Base-by-base conservation (phyloP, 2,888 invertebrate species). In the Synanthedon formicaeformis region DNA sequence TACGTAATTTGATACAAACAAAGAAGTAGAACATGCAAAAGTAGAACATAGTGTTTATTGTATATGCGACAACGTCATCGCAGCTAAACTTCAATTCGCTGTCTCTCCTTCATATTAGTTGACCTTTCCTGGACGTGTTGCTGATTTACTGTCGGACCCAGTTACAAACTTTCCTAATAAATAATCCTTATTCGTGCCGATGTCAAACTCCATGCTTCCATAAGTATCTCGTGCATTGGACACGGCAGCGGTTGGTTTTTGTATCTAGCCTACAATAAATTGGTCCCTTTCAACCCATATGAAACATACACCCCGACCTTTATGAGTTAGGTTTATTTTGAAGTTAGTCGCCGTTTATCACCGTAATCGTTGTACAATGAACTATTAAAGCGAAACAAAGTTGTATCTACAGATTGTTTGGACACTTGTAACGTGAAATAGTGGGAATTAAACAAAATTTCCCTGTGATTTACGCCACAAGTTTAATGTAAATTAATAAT, bases 121-220 rank as follows among this genome's bases (percentile, higher is more conserved):
- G 67, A 69, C 69, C 67, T 67, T 70, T 64, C 63, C 65, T 64
- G 69, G 73, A 71, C 74, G 73, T 73, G 72, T 74, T 73, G 75
- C 75, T 82, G 81, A 85, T 85, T 82, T 82, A 84, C 73, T 77
- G 79, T 74, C 65, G 66, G 70, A 62, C 62, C 60, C 69, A 72
- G 74, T 78, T 74, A 64, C 67, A 70, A 85, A 86, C 79, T 86
- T 85, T 81, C 58, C 75, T 78, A 82, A 86, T 86, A 85, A 84
- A 86, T 85, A 83, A 83, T 76, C 81, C 79, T 74, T 81, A 79
- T 80, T 78, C 78, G 73, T 67, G 73, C 80, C 75, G 74, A 76
- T 73, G 83, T 82, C 84, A 79, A 79, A 82, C 74, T 82, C 77
- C 71, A 76, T 69, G 75, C 71, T 71, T 65, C 70, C 72, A 69